phyloP scores from a whole-genome alignment of 2,888 invertebrate species.

The Folsomia candida region DNA sequence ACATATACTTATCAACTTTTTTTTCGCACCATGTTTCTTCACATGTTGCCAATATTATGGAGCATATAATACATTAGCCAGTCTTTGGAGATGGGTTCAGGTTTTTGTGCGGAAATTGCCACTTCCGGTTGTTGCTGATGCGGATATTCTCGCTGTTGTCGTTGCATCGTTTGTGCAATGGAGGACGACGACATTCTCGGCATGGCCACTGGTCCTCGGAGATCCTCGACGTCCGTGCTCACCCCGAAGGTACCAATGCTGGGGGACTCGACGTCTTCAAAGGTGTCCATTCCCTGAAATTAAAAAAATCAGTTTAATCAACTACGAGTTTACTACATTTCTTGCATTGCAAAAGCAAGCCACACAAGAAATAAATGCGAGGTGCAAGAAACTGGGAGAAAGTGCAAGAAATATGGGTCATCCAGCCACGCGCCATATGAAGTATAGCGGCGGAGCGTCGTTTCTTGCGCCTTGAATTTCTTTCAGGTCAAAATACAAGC shows the following conservation, averaged over 20 bases:
- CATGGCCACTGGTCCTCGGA: neutral
- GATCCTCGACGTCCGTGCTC: conserved; percentile 10
- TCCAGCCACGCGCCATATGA: too few relatives aligned
- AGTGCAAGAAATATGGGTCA: too few relatives aligned
- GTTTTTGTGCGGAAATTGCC: conserved; percentile 4
- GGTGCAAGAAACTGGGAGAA: too few relatives aligned
- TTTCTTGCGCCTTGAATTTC: too few relatives aligned
- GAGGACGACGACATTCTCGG: too few relatives aligned
- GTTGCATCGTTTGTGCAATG: conserved; percentile 10
- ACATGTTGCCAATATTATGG: conserved; percentile 45
- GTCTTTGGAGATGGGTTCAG: conserved; percentile 33
- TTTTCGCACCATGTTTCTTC: conserved; percentile 10
- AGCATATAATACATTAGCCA: conserved; percentile 45
- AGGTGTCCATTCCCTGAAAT: neutral
- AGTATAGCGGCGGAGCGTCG: too few relatives aligned
- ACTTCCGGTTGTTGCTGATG: neutral
- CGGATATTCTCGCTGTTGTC: conserved; percentile 26
- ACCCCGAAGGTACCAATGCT: neutral
- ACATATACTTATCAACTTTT: neutral
- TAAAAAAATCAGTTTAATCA: neutral
- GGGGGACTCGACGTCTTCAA: neutral
- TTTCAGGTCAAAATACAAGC: too few relatives aligned
- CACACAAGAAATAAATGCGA: too few relatives aligned
- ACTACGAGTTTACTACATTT: neutral
- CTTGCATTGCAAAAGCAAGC: too few relatives aligned